A percentile compares a stretch with the other conserved stretches of the same genome.
Conservation (phyloP, 2,797 vertebrate genomes). For the Melanotaenia maccullochi region DNA sequence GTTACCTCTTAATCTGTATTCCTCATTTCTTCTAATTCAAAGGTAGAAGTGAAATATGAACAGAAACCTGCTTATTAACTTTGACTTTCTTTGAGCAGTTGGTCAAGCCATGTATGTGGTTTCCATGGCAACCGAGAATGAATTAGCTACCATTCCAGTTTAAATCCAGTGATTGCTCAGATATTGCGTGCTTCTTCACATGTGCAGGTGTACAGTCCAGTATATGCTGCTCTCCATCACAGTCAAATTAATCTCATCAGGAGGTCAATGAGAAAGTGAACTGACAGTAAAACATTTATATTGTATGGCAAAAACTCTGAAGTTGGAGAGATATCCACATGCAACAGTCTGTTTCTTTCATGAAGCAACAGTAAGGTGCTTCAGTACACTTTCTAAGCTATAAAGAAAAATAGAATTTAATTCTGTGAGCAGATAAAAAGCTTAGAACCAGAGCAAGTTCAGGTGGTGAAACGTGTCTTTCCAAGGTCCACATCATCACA, state of each 20-base stretch:
- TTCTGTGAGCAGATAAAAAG: background rate
- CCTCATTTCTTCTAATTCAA: slow-evolving; percentile 8
- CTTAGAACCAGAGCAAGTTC: background rate
- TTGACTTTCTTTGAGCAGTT: slow-evolving; percentile 19
- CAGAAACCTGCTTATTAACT: slow-evolving; percentile 17
- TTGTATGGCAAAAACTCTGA: background rate
- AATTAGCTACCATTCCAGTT: slow-evolving; percentile 5
- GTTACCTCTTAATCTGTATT: slow-evolving; percentile 19
- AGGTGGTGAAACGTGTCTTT: background rate
- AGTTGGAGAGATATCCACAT: background rate
- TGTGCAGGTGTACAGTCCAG: slow-evolving; percentile 5
- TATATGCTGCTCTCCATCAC: slow-evolving; percentile 5
- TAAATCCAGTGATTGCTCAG: background rate
- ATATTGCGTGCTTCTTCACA: slow-evolving; percentile 3
- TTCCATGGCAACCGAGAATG: slow-evolving; percentile 41
- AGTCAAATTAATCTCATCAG: slow-evolving; percentile 4
- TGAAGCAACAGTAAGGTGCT: background rate
- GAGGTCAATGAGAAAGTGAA: background rate
- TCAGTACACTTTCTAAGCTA: background rate
- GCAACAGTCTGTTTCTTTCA: background rate
- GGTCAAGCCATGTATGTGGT: background rate
- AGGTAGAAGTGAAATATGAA: slow-evolving; percentile 21
- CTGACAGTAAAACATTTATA: background rate
- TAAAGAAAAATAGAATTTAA: background rate
- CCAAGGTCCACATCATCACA: background rate